Conservation (phyloP, 2,113 vertebrate genomes). For the Scalopus aquaticus region DNA sequence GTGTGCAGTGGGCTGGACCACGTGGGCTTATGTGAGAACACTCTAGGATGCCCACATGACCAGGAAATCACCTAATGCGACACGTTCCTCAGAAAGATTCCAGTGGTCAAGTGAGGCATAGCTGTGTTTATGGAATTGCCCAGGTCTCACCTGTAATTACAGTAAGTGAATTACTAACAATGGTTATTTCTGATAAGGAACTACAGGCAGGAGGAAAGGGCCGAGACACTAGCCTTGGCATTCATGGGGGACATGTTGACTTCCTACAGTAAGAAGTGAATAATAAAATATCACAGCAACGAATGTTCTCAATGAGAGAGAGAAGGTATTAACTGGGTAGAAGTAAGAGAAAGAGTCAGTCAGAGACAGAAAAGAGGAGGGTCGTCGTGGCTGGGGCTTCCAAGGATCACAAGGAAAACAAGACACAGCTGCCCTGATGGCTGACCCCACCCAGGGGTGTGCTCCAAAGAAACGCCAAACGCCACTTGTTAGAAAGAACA, state of each 20-base stretch:
- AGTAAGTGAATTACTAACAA: neutral
- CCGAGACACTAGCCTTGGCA: neutral
- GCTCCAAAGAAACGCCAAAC: too few species aligned
- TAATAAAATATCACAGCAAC: neutral
- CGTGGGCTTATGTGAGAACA: too few species aligned
- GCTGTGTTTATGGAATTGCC: neutral
- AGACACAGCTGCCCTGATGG: neutral
- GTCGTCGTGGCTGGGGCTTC: neutral
- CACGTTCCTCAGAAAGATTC: too few species aligned
- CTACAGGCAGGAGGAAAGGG: neutral
- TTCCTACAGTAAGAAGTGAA: neutral
- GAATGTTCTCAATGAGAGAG: neutral
- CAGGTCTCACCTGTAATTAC: neutral
- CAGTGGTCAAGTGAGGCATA: neutral
- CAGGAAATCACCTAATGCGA: too few species aligned
- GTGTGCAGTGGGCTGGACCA: too few species aligned
- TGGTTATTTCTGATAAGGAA: neutral
- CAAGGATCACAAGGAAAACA: neutral
- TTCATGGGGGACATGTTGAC: neutral
- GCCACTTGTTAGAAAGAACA: neutral
- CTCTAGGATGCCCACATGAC: too few species aligned
- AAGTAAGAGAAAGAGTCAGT: neutral
- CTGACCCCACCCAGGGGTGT: too few species aligned
- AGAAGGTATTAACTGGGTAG: neutral
- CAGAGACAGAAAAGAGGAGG: neutral